These are phyloP conservation scores for Pimephales promelas DNA, from an alignment of 2,113 vertebrate species.

Conservation along the genomic window DNA sequence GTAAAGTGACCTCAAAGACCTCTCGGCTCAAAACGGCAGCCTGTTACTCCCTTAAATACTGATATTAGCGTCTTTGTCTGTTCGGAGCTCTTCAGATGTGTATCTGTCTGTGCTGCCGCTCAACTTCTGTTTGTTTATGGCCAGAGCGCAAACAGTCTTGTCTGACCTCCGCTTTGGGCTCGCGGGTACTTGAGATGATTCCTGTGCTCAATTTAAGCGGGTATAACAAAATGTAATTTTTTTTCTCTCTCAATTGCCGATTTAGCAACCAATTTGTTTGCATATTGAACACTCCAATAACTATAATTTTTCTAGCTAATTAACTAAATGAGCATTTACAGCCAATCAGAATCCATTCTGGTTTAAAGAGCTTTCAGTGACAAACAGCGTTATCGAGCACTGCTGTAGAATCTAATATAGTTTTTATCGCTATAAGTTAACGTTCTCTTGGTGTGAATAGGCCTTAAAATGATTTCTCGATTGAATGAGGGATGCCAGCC, in stretches of 20 bases:
- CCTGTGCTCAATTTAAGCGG: not conserved
- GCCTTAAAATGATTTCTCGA: not conserved
- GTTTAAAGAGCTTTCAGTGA: too few relatives aligned
- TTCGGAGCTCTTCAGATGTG: not conserved
- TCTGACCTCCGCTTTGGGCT: slow-evolving; percentile 8
- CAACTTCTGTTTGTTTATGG: slow-evolving; percentile 12
- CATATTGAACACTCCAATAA: not conserved
- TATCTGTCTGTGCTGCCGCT: not conserved
- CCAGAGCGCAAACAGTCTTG: slow-evolving; percentile 2
- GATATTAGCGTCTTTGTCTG: slow-evolving; percentile 8
- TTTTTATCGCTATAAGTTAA: too few relatives aligned
- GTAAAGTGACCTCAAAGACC: slow-evolving; percentile 46
- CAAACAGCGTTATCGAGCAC: too few relatives aligned
- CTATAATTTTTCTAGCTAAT: too few relatives aligned
- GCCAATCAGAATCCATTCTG: too few relatives aligned
- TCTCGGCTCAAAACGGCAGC: slow-evolving; percentile 18
- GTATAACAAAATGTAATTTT: not conserved
- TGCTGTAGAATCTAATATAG: too few relatives aligned
- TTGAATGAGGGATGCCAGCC: not conserved
- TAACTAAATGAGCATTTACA: too few relatives aligned
- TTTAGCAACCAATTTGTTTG: not conserved
- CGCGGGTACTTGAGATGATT: slow-evolving; percentile 4
- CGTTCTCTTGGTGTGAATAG: too few relatives aligned
- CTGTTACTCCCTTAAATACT: slow-evolving; percentile 20
- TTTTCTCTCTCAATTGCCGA: not conserved